Base-by-base conservation (phyloP, 2,797 vertebrate genomes). In the Diplodus sargus region DNA sequence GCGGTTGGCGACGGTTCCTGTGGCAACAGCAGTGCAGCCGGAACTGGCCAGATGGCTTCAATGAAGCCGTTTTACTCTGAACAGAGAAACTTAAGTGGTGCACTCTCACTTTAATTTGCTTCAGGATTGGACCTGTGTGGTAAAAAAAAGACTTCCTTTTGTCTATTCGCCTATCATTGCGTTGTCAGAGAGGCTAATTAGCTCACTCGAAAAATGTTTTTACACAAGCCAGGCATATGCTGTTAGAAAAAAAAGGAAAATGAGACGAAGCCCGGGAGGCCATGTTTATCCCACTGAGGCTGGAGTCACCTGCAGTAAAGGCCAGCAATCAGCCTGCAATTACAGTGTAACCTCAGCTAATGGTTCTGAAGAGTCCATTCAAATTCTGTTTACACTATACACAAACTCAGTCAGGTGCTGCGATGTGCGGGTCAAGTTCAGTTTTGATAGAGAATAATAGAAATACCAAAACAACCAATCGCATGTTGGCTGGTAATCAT, bases 361-460 rank as follows among this genome's bases (percentile, higher is more conserved):
- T 93, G 92, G 87, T 52, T 89, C 68, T 92, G 84, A 90, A 94
- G 92, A 84, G 92, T 86, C 87, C 83, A 81, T 82, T 93, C 83
- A 81, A 64, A 75, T 28, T 39, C 30, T 62, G 71, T 85, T 81
- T 79, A 74, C 71, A 76, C 72, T 75, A 54, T 3, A 52, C 66
- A 59, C 59, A 66, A 79, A 69, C 49, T 65, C 59, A 64, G 74
- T 71, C 64, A 63, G 79, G 76, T 70, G 75, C 71, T 59, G 54
- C 5, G 0, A 62, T 34, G 58, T 54, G 11, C 13, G 25, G 80
- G 82, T 82, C 68, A 82, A 78, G 70, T 72, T 78, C 60, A 56
- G 57, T 56, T 74, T 62, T 62, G 16, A 70, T 67, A 58, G 54
- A 23, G 20, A 68, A 70, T 75, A 73, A 76, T 28, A 56, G 25